These are phyloP conservation scores for Ochropleura plecta DNA, from an alignment of 2,888 invertebrate genomes.

Conservation along the genomic window DNA sequence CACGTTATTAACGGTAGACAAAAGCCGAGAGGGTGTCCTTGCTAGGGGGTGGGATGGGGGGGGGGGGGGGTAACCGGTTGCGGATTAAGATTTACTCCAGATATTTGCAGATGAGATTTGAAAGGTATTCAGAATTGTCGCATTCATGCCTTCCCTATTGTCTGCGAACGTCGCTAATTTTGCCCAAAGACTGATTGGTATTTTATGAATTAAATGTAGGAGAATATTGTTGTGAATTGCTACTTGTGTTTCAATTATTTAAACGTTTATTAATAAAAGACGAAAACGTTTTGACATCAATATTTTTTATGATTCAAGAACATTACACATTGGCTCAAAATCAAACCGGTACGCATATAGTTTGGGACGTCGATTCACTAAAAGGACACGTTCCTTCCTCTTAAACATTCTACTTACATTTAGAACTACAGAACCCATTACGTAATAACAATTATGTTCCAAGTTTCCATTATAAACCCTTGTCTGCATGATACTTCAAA, in stretches of 20 bases:
- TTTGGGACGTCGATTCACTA: neutral
- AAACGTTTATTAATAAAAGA: neutral
- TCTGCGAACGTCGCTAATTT: conserved; percentile 74
- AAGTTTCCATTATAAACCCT: conserved; percentile 41
- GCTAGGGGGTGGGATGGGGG: conserved; percentile 29
- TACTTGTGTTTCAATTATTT: neutral
- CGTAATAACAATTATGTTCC: conserved; percentile 48
- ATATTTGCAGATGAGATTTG: conserved; percentile 86
- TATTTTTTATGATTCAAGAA: neutral
- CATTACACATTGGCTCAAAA: neutral
- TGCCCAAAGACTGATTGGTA: conserved; percentile 62
- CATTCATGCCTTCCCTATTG: conserved; percentile 72
- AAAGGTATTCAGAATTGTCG: conserved; percentile 76
- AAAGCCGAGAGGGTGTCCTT: conserved; percentile 53
- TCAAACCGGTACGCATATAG: neutral
- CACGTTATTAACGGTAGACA: conserved; percentile 67
- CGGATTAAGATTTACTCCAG: conserved; percentile 86
- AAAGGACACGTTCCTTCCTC: neutral
- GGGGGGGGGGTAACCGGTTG: conserved; percentile 50
- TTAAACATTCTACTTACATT: neutral
- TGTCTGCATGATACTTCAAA: conserved; percentile 37
- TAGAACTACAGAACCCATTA: conserved; percentile 45
- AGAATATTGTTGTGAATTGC: neutral
- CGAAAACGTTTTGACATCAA: neutral
- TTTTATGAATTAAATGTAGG: conserved; percentile 38